Evolutionary conservation across 1,140 invertebrate species (phyloP).

Genomic region (Papilio polyxenes): DNA sequence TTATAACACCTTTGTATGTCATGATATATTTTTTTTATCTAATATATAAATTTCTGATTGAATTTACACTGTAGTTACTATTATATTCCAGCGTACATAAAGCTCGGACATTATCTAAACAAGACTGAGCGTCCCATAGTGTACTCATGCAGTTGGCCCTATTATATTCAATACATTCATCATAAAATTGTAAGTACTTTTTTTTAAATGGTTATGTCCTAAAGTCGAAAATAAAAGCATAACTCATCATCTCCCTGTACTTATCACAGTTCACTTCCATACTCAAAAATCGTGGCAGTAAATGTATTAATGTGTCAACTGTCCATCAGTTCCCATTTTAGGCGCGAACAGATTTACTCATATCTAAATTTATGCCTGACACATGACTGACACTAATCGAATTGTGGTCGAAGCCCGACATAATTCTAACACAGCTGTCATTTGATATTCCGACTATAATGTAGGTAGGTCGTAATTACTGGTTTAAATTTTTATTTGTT

Average conservation of each 20-base stretch:
- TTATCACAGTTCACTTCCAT: too few relatives aligned
- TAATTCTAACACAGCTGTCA: neutral
- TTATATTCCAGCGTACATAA: slow-evolving; percentile 83
- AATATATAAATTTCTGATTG: too few relatives aligned
- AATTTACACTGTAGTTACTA: neutral
- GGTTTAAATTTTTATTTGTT: neutral
- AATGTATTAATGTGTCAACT: slow-evolving; percentile 7
- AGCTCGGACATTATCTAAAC: slow-evolving; percentile 87
- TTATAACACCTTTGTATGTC: too few relatives aligned
- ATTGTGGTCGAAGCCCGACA: neutral
- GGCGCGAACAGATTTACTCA: neutral
- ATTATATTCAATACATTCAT: slow-evolving; percentile 69
- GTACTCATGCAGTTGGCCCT: slow-evolving; percentile 94
- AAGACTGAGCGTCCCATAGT: slow-evolving; percentile 89
- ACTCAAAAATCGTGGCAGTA: too few relatives aligned
- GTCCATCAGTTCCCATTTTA: neutral
- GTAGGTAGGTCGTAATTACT: neutral
- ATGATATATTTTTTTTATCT: neutral
- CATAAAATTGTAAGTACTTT: slow-evolving; percentile 54
- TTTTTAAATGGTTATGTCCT: too few relatives aligned
- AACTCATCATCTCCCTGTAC: too few relatives aligned
- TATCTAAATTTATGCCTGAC: slow-evolving; percentile 8
- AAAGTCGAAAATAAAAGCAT: too few relatives aligned
- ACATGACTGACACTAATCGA: slow-evolving; percentile 12
- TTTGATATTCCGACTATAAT: neutral